A percentile compares a stretch with the other conserved stretches of the same genome.
Conservation (phyloP, 2,888 invertebrate species). For the Baronia brevicornis region DNA sequence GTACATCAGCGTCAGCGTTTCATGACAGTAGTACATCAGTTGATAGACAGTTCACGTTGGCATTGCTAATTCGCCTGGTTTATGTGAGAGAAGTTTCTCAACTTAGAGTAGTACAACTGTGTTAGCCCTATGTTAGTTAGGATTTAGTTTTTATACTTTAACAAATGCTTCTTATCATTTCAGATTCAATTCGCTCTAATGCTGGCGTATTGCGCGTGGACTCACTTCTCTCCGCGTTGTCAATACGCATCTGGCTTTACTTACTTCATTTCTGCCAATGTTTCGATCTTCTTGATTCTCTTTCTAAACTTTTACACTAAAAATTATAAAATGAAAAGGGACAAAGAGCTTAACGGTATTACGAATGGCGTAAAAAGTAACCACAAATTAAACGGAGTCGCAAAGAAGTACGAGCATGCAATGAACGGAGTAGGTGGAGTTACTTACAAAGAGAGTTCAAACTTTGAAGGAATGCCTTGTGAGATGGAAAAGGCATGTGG, state of each 20-base stretch:
- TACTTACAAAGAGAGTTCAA: conserved; percentile 31
- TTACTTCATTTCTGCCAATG: conserved; percentile 71
- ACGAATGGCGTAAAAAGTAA: conserved; percentile 35
- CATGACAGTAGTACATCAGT: too few relatives aligned
- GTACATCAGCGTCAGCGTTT: too few relatives aligned
- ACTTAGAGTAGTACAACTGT: too few relatives aligned
- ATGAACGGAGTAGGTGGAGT: conserved; percentile 34
- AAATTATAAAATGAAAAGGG: conserved; percentile 60
- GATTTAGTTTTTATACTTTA: neutral
- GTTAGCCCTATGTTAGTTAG: too few relatives aligned
- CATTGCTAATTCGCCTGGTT: too few relatives aligned
- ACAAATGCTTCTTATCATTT: conserved; percentile 22
- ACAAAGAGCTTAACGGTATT: conserved; percentile 35
- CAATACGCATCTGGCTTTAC: conserved; percentile 77
- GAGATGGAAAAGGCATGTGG: conserved; percentile 50
- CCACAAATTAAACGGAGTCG: conserved; percentile 25
- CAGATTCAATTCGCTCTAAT: conserved; percentile 81
- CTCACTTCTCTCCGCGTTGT: conserved; percentile 74
- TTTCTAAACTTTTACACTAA: conserved; percentile 80
- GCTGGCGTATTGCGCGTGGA: conserved; percentile 76
- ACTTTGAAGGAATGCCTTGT: conserved; percentile 43
- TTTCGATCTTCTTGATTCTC: conserved; percentile 77
- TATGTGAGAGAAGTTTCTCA: too few relatives aligned
- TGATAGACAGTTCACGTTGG: too few relatives aligned
- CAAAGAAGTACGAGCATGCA: conserved; percentile 25